Conservation (phyloP, 2,797 vertebrate species). For the Clarias fuscus region DNA sequence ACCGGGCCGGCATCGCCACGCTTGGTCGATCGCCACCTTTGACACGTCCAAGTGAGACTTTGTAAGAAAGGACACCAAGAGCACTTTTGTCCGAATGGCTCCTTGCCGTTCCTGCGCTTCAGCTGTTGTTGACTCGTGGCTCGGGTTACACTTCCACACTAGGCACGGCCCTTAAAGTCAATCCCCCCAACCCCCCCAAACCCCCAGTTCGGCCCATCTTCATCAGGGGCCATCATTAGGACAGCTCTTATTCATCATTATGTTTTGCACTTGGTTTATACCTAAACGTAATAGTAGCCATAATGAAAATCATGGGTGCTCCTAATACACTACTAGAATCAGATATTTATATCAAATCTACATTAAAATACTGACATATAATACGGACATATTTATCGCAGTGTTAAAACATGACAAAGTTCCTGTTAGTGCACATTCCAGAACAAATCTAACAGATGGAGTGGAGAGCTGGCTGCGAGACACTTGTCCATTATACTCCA, state of each 20-base stretch:
- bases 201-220: conserved; percentile 44
- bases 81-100: conserved; percentile 61
- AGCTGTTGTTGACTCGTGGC: conserved; percentile 67
- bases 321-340: not conserved
- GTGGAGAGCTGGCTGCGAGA: not conserved
- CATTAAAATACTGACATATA: too few relatives aligned
- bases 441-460: not conserved
- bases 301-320: too few relatives aligned
- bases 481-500: not conserved
- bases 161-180: conserved; percentile 63
- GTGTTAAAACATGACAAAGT: not conserved
- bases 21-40: not conserved
- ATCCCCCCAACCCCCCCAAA: conserved; percentile 19
- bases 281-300: not conserved
- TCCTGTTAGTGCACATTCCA: not conserved
- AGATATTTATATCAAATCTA: not conserved
- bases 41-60: conserved; percentile 48
- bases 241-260: not conserved
- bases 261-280: not conserved
- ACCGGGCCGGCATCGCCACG: conserved; percentile 61
- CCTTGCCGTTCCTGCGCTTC: conserved; percentile 49
- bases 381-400: too few relatives aligned
- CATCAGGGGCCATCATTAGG: conserved; percentile 57
- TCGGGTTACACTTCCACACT: conserved; percentile 71
- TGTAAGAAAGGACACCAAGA: conserved; percentile 63